Conservation (phyloP, 2,113 vertebrate genomes). For the Sus scrofa region DNA sequence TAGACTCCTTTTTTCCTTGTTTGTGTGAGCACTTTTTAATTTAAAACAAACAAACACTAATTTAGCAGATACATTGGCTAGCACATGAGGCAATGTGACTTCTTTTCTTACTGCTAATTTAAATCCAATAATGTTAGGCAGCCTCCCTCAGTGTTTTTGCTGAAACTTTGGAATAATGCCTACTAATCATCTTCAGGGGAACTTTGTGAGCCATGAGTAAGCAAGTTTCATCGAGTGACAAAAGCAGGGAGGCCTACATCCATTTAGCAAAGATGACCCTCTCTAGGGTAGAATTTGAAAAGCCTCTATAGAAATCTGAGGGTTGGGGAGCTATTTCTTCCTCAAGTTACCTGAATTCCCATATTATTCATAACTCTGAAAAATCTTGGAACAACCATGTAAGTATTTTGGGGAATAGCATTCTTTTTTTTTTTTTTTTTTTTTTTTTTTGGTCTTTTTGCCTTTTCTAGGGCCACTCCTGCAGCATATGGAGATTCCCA, state of each 20-base stretch:
- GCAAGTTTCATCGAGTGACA: constrained; percentile 58
- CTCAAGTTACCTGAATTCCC: neutral
- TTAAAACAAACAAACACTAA: neutral
- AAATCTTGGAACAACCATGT: neutral
- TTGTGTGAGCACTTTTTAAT: neutral
- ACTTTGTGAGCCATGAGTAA: constrained; percentile 67
- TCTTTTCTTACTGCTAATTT: constrained; percentile 31
- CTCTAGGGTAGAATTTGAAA: neutral
- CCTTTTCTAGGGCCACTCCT: no score
- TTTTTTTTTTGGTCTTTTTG: no score
- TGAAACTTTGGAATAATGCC: constrained; percentile 65
- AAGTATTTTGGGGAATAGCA: neutral
- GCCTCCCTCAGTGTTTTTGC: constrained; percentile 42
- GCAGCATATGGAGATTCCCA: no score
- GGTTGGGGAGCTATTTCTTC: neutral
- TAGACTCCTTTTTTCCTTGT: neutral
- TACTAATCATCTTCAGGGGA: constrained; percentile 52
- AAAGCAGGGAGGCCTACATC: neutral
- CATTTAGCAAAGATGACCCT: neutral
- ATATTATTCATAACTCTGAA: neutral
- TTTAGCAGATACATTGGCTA: constrained; percentile 35
- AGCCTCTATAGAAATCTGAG: neutral
- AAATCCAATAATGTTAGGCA: constrained; percentile 3
- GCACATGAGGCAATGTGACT: constrained; percentile 13
- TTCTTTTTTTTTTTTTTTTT: neutral